Evolutionary conservation across 2,113 vertebrate species (phyloP), one percentile per base, ranked within the genome.

Genomic region (Synchiropus splendidus): DNA sequence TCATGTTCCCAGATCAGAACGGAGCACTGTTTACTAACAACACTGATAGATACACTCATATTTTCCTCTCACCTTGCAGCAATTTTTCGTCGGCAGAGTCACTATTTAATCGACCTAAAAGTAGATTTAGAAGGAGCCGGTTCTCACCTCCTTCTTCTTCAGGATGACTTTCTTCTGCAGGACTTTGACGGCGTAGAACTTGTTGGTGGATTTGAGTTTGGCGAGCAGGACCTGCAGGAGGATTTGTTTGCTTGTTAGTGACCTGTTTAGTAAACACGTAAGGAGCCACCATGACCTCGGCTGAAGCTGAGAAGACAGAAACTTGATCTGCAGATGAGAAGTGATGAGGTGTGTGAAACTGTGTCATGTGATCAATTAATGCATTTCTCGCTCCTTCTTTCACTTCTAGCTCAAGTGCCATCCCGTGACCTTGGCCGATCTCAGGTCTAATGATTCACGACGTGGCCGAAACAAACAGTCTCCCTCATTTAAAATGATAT

Each of bases 111-210:
- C 21, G 4, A 27, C 4, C 6, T 13, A 37, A 9, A 2, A 37
- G 36, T 37, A 4, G 14, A 16, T 37, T 15, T 10, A 17, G 12
- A n/a, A 18, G 10, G n/a, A 41, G n/a, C 10, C 6, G 41, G 30
- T 37, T 27, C 74, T 48, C 78, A 97, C 94, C 92, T 98, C 95
- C 64, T 99, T 94, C 49, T 91, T 92, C 88, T 97, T 97, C 39
- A 98, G 79, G 45, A 99, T 92, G 21, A 90, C 87, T 77, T 97
- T 98, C 81, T 99, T 99, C 75, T 98, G 92, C 59, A 99, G 80
- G 61, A 98, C 95, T 72, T 98, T 99, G 39, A 99, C 89, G 0
- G 95, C 95, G 1, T 96, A 97, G 71, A 94, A 99, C 4, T 73
- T 90, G 36, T 84, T 88, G 0, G 97, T 90, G 0, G 88, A 87